Evolutionary conservation across 2,113 vertebrate genomes (phyloP).

Genomic region (Paedocypris sp.): DNA sequence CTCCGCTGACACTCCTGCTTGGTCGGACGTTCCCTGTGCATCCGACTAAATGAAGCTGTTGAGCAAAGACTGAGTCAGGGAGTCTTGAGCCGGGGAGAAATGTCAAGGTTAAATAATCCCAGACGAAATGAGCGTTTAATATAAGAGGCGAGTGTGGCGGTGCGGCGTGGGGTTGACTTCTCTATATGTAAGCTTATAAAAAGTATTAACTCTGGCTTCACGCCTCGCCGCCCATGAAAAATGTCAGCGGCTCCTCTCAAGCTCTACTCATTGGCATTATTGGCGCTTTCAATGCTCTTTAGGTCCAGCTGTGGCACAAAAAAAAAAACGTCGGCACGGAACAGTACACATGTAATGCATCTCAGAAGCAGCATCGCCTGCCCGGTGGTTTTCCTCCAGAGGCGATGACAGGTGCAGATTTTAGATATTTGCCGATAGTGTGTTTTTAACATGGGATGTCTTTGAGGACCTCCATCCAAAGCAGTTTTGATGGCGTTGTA

Average conservation of each 20-base stretch:
- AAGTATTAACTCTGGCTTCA: background rate
- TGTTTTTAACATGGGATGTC: slow-evolving; percentile 3
- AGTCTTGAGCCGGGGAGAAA: slow-evolving; percentile 27
- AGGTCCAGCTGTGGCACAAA: background rate
- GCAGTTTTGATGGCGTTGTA: slow-evolving; percentile 18
- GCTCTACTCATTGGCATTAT: slow-evolving; percentile 5
- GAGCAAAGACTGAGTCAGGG: background rate
- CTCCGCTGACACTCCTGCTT: slow-evolving; percentile 19
- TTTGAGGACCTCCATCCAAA: slow-evolving; percentile 1
- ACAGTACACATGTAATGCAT: background rate
- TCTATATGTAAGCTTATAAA: background rate
- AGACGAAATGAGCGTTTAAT: slow-evolving; percentile 17
- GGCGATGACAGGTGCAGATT: background rate
- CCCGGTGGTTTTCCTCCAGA: background rate
- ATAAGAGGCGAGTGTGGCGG: background rate
- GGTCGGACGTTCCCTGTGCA: slow-evolving; percentile 17
- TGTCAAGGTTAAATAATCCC: slow-evolving; percentile 40
- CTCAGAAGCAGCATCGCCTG: background rate
- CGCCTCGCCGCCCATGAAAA: background rate
- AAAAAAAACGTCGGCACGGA: background rate
- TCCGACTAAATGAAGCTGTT: slow-evolving; percentile 22
- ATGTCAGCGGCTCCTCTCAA: slow-evolving; percentile 16
- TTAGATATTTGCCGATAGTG: background rate
- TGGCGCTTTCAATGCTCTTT: background rate
- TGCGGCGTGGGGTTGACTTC: background rate